Evolutionary conservation across 2,113 vertebrate species (phyloP).

Genomic region (Pachycephala philippinensis): DNA sequence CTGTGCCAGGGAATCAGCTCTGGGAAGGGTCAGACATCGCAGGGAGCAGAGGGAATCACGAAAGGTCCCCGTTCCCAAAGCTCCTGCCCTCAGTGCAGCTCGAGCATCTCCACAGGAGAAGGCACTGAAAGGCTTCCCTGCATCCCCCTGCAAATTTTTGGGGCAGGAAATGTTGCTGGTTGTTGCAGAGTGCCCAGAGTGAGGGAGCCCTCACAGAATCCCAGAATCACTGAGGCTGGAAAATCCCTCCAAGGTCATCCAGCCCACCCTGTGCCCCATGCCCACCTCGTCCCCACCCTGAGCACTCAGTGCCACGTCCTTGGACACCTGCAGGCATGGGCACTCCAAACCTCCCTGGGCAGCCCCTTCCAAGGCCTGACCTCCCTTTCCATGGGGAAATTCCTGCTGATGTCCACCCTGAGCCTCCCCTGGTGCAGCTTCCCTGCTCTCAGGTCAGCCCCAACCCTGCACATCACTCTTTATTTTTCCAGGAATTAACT

Average conservation of each 20-base stretch:
- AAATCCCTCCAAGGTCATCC: background rate
- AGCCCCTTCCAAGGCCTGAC: background rate
- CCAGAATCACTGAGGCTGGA: fast-evolving
- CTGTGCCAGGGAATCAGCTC: background rate
- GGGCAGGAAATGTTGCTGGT: background rate
- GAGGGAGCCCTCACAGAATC: background rate
- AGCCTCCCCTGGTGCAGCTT: background rate
- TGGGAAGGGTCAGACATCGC: background rate
- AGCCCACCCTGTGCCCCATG: fast-evolving
- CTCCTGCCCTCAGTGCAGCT: background rate
- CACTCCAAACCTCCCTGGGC: background rate
- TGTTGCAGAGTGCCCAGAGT: background rate
- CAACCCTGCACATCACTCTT: background rate
- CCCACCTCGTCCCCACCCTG: background rate
- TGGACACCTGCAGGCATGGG: background rate
- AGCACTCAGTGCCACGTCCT: background rate
- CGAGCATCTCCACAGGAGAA: fast-evolving
- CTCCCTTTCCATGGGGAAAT: background rate
- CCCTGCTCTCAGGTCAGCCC: background rate
- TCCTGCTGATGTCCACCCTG: fast-evolving
- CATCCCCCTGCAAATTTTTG: fast-evolving
- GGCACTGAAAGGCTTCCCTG: fast-evolving
- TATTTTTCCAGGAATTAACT: background rate
- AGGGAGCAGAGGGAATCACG: background rate
- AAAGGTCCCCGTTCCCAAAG: background rate